Evolutionary conservation across 2,888 invertebrate species (phyloP).

Genomic region (Drosophila nr. perissopoda): DNA sequence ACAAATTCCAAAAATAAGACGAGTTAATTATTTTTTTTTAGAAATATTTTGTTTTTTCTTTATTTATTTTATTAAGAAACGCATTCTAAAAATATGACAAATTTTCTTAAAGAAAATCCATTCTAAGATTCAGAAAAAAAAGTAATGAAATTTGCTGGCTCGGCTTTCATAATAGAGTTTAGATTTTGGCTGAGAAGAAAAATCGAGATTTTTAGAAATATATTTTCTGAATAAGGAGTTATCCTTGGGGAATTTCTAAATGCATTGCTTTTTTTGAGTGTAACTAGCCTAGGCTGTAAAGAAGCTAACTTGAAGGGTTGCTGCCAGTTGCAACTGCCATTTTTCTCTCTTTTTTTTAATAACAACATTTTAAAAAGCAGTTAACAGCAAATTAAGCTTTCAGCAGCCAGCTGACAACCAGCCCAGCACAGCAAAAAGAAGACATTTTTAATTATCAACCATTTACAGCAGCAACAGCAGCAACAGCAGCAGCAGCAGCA

Average conservation of each 20-base stretch:
- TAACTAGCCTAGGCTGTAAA: background rate
- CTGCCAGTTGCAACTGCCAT: slow-evolving; percentile 21
- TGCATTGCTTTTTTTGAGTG: background rate
- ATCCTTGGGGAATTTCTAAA: fast-evolving
- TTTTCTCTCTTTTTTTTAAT: slow-evolving; percentile 50
- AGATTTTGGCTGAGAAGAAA: background rate
- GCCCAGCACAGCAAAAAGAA: slow-evolving; percentile 51
- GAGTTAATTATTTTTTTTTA: too few species aligned
- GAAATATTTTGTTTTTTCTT: too few species aligned
- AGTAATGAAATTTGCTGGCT: too few species aligned
- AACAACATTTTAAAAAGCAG: slow-evolving; percentile 74
- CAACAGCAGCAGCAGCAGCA: slow-evolving; percentile 32
- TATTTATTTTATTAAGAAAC: too few species aligned
- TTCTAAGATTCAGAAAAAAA: too few species aligned
- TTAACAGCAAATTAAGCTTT: slow-evolving; percentile 80
- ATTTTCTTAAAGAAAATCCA: too few species aligned
- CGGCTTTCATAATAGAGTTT: too few species aligned
- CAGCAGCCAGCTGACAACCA: slow-evolving; percentile 53
- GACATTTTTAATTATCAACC: slow-evolving; percentile 81
- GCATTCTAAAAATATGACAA: too few species aligned
- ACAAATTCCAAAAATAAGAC: too few species aligned
- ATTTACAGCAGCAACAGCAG: slow-evolving; percentile 61
- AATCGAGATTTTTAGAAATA: background rate
- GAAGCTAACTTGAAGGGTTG: background rate
- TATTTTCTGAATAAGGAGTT: fast-evolving